Conservation (phyloP, 2,888 invertebrate species). For the Pinctada fucata region DNA sequence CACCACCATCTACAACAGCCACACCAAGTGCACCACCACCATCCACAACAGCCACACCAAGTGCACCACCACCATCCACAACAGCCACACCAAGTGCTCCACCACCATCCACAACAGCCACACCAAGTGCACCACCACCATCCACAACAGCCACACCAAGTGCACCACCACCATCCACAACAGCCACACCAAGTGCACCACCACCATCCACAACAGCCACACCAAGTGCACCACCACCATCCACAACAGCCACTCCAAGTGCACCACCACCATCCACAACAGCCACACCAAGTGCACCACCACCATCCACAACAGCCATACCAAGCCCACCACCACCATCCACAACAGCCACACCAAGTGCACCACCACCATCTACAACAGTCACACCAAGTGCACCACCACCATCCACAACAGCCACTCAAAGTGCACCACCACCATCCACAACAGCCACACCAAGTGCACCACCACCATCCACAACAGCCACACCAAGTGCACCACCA, state of each 20-base stretch:
- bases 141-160: too few relatives aligned
- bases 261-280: conserved; percentile 2
- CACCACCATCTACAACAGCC: too few relatives aligned
- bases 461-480: conserved; percentile 2
- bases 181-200: too few relatives aligned
- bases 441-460: background rate
- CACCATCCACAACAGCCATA: background rate
- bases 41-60: background rate
- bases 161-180: too few relatives aligned
- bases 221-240: too few relatives aligned
- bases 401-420: background rate
- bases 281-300: conserved; percentile 1
- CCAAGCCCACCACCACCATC: background rate
- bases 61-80: conserved; percentile 2
- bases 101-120: too few relatives aligned
- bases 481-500: background rate
- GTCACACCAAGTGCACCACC: conserved; percentile 1
- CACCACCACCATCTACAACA: background rate
- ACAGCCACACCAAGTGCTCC: too few relatives aligned
- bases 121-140: too few relatives aligned
- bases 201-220: too few relatives aligned
- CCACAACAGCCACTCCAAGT: too few relatives aligned
- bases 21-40: too few relatives aligned
- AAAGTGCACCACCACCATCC: background rate
- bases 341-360: background rate